Percentiles rank a stretch among this genome's conserved stretches.
These are phyloP conservation scores for Zoanthus sansibaricus DNA, from an alignment of 92 coral and sea anemone species.

Conservation along the genomic window DNA sequence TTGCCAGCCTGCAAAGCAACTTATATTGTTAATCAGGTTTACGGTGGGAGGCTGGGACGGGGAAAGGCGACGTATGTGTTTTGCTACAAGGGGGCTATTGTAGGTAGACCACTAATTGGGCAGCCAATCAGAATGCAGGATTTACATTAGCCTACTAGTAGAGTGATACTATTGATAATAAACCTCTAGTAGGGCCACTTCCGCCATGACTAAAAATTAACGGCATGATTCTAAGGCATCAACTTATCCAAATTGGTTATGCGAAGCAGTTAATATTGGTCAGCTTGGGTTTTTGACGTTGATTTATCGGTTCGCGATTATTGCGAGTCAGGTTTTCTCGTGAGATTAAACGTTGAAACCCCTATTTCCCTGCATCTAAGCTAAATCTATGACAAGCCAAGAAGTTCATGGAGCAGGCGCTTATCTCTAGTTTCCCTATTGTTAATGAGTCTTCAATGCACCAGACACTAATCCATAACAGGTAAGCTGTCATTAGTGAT, in stretches of 20 bases:
- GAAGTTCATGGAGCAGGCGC: too few species aligned
- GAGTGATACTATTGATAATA: not conserved
- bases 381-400: too few species aligned
- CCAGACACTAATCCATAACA: too few species aligned
- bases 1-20: constrained; percentile 85
- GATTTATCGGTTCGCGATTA: not conserved
- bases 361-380: too few species aligned
- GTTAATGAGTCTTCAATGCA: too few species aligned
- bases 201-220: not conserved
- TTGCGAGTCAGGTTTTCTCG: not conserved
- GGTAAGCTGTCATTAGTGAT: too few species aligned
- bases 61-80: not conserved
- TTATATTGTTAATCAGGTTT: not conserved
- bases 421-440: too few species aligned
- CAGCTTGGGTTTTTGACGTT: not conserved
- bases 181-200: too few species aligned
- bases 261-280: not conserved
- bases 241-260: not conserved
- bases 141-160: too few species aligned
- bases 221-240: not conserved
- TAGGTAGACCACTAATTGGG: not conserved
- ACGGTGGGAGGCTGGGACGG: not conserved
- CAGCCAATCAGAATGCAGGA: not conserved
- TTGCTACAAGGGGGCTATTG: too few species aligned
- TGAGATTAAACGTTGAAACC: too few species aligned